Conservation (phyloP, 2,113 vertebrate species). For the Hippocampus barbouri region DNA sequence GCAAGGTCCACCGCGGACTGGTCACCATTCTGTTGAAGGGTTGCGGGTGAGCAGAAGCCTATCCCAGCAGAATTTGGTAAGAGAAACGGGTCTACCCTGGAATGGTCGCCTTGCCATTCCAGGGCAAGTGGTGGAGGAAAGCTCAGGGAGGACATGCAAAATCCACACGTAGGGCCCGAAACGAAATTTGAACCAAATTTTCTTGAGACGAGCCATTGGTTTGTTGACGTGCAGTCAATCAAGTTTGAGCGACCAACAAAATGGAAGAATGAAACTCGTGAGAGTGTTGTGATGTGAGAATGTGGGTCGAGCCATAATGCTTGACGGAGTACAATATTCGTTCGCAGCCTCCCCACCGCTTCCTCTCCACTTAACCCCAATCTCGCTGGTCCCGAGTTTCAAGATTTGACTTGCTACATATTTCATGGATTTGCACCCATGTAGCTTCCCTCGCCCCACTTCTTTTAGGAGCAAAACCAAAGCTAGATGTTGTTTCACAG, state of each 20-base stretch:
- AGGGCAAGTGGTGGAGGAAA: too few relatives aligned
- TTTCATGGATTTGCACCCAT: slow-evolving; percentile 53
- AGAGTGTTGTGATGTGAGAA: slow-evolving; percentile 15
- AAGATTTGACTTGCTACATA: slow-evolving; percentile 51
- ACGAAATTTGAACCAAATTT: neutral
- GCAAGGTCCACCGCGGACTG: too few relatives aligned
- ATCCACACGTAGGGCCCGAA: too few relatives aligned
- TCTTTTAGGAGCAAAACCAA: slow-evolving; percentile 28
- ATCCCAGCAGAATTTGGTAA: too few relatives aligned
- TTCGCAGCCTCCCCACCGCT: slow-evolving; percentile 9
- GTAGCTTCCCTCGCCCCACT: slow-evolving; percentile 35
- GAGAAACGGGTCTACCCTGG: too few relatives aligned
- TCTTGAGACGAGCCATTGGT: neutral
- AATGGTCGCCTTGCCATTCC: too few relatives aligned
- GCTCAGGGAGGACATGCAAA: too few relatives aligned
- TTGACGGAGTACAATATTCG: slow-evolving; percentile 26
- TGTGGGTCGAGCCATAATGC: slow-evolving; percentile 43
- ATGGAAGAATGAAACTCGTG: neutral
- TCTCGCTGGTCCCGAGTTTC: slow-evolving; percentile 33
- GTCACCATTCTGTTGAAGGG: too few relatives aligned
- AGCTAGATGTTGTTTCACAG: slow-evolving; percentile 14
- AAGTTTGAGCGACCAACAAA: neutral
- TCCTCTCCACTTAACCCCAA: slow-evolving; percentile 38
- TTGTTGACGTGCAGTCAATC: neutral
- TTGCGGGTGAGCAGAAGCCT: too few relatives aligned